These are phyloP conservation scores for Ascaphus truei DNA, from an alignment of 2,113 vertebrate genomes.

Conservation along the genomic window DNA sequence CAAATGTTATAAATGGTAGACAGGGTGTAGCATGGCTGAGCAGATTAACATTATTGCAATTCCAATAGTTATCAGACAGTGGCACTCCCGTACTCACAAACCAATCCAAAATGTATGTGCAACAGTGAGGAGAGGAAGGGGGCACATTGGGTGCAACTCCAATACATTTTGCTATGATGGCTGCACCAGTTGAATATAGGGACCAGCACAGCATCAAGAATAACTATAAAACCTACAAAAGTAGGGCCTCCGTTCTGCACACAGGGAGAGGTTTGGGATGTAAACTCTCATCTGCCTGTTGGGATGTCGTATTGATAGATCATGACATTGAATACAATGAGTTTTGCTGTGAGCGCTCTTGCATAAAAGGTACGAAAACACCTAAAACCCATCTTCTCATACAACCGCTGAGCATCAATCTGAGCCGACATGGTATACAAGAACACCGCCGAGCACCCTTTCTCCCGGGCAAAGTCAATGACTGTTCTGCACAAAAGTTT, in stretches of 20 bases:
- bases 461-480: constrained; percentile 40
- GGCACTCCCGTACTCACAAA: no score
- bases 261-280: not conserved
- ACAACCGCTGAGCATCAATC: constrained; percentile 37
- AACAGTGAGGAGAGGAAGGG: no score
- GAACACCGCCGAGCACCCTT: constrained; percentile 18
- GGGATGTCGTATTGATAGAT: constrained; percentile 16
- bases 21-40: no score
- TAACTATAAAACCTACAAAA: not conserved
- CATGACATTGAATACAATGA: constrained; percentile 25
- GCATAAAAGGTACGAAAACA: not conserved
- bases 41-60: no score
- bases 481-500: constrained; percentile 40
- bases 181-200: not conserved
- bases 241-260: not conserved
- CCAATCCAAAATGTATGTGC: no score
- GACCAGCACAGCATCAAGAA: not conserved
- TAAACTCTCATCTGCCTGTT: not conserved
- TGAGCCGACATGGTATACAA: constrained; percentile 42
- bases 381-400: constrained; percentile 46
- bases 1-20: no score
- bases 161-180: not conserved
- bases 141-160: no score
- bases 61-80: no score
- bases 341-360: not conserved